Evolutionary conservation across 2,888 invertebrate species (phyloP), one percentile per base, ranked within the genome.

Genomic region (Parochlus steinenii): DNA sequence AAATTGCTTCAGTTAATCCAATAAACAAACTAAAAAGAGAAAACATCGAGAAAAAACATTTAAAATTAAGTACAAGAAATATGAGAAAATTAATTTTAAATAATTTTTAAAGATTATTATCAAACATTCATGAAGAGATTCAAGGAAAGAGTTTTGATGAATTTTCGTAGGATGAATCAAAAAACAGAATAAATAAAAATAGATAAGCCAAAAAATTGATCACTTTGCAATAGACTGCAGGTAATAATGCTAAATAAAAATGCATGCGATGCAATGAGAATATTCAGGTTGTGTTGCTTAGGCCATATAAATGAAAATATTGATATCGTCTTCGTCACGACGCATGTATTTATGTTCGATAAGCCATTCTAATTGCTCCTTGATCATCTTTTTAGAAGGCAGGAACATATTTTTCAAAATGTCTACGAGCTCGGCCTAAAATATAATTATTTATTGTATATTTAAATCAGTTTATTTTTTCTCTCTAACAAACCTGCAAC

Each of bases 341-440:
- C 75, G 70, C 81, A 97, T 93, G 58, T 95, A 97, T 58, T 92
- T 92, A 60, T 98, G 89, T 62, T 99, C 97, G 44, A 98, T 97
- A 28, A 99, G 74, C 97, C 97, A 98, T 60, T 98, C 98, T 34
- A 98, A 71, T 62, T 98, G 97, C 62, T 98, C 97, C 61, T 99
- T 98, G 48, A 99, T 97, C 82, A 98, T 87, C 62, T 97, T 95
- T 61, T 93, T 93, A 42, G 92, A 90, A 17, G 98, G 98, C 52
- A 97, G 65, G 69, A 98, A 99, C 93, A 98, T 95, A 55, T 95
- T 93, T 63, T 95, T 95, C 48, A 99, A 64, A 53, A 98, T 93
- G 62, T 98, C 97, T 12, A 98, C 82, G 39, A 98, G 67, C 64
- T 99, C 97, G 38, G 90, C 86, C 71, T 71, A 58, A 36, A 60